phyloP scores from a whole-genome alignment of 1,140 invertebrate species.

The Lithobius niger region DNA sequence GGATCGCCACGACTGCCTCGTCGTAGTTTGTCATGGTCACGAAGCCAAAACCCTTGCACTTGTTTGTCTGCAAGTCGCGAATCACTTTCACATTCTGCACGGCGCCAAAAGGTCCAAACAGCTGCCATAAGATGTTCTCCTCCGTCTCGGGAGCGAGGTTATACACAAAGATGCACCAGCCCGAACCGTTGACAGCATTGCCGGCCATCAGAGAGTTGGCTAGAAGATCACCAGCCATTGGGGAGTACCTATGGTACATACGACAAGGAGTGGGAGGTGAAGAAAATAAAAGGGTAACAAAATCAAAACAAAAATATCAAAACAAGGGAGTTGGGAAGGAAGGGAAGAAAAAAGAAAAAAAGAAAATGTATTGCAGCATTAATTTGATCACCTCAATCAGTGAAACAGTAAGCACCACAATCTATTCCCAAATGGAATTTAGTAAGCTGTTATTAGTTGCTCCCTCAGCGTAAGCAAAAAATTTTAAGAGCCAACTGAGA shows the following conservation, averaged over 20 bases:
- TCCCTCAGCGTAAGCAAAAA: no score
- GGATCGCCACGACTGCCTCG: slow-evolving; percentile 92
- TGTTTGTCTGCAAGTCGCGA: slow-evolving; percentile 92
- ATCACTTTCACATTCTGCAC: slow-evolving; percentile 98
- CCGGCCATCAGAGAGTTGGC: slow-evolving; percentile 73
- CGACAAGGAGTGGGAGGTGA: slow-evolving; percentile 2
- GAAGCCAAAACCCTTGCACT: slow-evolving; percentile 99
- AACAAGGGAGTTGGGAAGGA: not conserved
- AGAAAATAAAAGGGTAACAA: slow-evolving; percentile 4
- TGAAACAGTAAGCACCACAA: no score
- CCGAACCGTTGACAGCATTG: slow-evolving; percentile 50
- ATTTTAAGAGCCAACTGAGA: no score
- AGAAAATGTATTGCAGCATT: not conserved
- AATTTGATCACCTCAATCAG: no score
- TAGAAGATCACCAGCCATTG: slow-evolving; percentile 78
- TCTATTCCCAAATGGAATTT: no score
- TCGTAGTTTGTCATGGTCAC: slow-evolving; percentile 99
- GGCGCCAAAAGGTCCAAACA: slow-evolving; percentile 97
- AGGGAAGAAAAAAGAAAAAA: not conserved
- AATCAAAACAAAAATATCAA: slow-evolving; percentile 10
- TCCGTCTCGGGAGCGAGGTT: slow-evolving; percentile 96
- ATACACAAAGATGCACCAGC: slow-evolving; percentile 98
- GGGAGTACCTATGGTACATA: slow-evolving; percentile 61
- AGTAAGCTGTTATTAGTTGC: no score
- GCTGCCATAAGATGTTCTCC: slow-evolving; percentile 95